These are phyloP conservation scores for Paradoxurus hermaphroditus DNA, from an alignment of 2,113 vertebrate species.

Conservation along the genomic window DNA sequence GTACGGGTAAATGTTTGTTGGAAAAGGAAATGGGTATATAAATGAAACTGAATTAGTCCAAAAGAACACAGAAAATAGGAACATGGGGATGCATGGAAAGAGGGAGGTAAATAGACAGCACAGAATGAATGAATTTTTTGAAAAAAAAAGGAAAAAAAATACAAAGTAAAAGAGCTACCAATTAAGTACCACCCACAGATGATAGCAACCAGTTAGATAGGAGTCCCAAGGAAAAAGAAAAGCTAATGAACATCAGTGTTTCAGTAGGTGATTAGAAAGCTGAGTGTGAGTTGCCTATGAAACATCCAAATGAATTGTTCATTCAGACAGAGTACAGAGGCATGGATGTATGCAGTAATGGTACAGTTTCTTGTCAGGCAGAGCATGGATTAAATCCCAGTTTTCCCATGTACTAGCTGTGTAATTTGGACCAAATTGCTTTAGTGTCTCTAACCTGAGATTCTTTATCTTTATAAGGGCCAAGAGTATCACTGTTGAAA, in stretches of 20 bases:
- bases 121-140: neutral
- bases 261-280: neutral
- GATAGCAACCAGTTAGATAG: neutral
- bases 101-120: neutral
- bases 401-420: neutral
- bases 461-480: neutral
- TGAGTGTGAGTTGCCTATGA: neutral
- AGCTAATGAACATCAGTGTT: neutral
- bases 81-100: neutral
- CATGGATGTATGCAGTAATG: neutral
- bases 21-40: neutral
- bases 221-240: neutral
- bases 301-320: neutral
- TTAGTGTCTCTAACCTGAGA: neutral
- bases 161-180: neutral
- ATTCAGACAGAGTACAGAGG: neutral
- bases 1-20: neutral
- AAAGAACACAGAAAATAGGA: neutral
- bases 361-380: neutral
- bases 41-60: neutral
- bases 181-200: neutral
- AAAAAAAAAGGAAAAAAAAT: neutral
- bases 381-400: neutral
- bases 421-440: neutral
- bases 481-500: neutral